These are phyloP conservation scores for Mongoloraphidia duomilia DNA, from an alignment of 2,888 invertebrate genomes.

Conservation along the genomic window DNA sequence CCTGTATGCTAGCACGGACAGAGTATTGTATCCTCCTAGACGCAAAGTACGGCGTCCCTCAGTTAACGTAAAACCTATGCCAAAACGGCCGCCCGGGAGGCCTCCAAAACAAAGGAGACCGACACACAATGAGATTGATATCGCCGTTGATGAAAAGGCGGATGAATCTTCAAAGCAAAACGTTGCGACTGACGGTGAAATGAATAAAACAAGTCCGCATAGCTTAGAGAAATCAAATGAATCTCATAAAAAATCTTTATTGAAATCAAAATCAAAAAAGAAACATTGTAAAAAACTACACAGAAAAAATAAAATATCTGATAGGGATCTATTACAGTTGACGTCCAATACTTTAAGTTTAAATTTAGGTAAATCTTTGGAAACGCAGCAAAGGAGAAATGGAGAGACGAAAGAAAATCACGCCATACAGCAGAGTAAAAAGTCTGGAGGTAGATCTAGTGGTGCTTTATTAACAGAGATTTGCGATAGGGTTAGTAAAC, in stretches of 20 bases:
- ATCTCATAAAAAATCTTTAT: no score
- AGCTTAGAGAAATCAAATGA: background rate
- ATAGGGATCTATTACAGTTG: conserved; percentile 11
- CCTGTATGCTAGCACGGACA: conserved; percentile 54
- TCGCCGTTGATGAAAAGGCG: no score
- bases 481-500: conserved; percentile 24
- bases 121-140: no score
- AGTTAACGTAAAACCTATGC: conserved; percentile 27
- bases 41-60: conserved; percentile 58
- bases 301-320: conserved; percentile 9
- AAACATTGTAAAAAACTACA: conserved; percentile 5
- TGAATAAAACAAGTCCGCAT: conserved; percentile 5
- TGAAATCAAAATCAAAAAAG: conserved; percentile 1
- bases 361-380: conserved; percentile 11
- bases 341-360: conserved; percentile 12
- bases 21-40: conserved; percentile 63
- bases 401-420: background rate
- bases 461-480: conserved; percentile 20
- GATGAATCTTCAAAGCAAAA: no score
- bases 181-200: conserved; percentile 1
- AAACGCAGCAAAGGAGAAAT: background rate
- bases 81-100: conserved; percentile 35
- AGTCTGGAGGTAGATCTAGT: no score
- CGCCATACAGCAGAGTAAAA: background rate
- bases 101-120: conserved; percentile 25